Percentiles rank a stretch among this genome's conserved stretches.
phyloP scores from a whole-genome alignment of 2,797 vertebrate species.

The Lepus oiostolus region DNA sequence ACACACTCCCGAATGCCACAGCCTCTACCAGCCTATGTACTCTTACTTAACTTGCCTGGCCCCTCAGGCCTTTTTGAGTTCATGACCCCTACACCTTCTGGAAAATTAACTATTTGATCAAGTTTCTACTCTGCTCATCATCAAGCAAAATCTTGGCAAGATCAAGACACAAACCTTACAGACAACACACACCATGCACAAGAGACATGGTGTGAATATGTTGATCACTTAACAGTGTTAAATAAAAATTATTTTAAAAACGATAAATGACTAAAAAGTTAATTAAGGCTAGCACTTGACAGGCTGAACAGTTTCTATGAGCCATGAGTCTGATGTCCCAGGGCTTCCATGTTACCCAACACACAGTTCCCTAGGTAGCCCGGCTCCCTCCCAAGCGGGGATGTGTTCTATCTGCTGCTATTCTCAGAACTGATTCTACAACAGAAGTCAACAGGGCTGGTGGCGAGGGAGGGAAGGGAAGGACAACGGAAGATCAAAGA shows the following conservation, averaged over 20 bases:
- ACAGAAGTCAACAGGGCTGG: conserved; percentile 25
- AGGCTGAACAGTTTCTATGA: neutral
- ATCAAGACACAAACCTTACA: neutral
- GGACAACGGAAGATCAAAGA: neutral
- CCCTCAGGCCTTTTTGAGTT: neutral
- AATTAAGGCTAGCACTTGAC: conserved; percentile 37
- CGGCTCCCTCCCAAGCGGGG: conserved; percentile 47
- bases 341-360: neutral
- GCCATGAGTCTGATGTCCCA: neutral
- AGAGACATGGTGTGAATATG: neutral
- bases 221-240: neutral
- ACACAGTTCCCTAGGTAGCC: neutral
- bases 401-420: conserved; percentile 11
- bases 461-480: neutral
- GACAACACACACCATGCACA: neutral
- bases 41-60: too few relatives aligned
- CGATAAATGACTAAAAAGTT: conserved; percentile 41
- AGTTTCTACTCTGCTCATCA: neutral
- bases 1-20: rapidly evolving
- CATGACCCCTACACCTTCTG: neutral
- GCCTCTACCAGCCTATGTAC: rapidly evolving
- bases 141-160: neutral
- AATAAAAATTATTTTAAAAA: conserved; percentile 54
- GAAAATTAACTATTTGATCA: neutral
- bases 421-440: conserved; percentile 68